These are phyloP conservation scores for Hyphantria cunea DNA, from an alignment of 1,140 invertebrate genomes.

Conservation along the genomic window DNA sequence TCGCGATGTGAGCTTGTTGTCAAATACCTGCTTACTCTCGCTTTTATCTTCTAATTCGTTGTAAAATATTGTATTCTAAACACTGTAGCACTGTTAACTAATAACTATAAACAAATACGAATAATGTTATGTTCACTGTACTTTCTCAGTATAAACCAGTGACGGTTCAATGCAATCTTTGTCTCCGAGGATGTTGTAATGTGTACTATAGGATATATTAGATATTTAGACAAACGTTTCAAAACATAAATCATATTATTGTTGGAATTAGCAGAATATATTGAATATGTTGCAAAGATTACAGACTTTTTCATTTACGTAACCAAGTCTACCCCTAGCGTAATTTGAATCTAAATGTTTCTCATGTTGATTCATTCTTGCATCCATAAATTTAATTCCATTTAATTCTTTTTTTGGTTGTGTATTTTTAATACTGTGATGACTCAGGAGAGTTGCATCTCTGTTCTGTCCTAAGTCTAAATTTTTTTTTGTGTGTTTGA, in stretches of 20 bases:
- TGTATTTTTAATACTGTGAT: slow-evolving; percentile 73
- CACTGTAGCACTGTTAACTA: slow-evolving; percentile 72
- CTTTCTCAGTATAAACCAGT: slow-evolving; percentile 61
- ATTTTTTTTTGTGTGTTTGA: slow-evolving; percentile 36
- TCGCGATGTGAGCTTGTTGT: slow-evolving; percentile 22
- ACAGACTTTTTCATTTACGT: slow-evolving; percentile 72
- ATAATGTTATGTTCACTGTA: slow-evolving; percentile 72
- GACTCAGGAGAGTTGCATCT: slow-evolving; percentile 73
- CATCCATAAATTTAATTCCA: slow-evolving; percentile 57
- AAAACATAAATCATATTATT: slow-evolving; percentile 53
- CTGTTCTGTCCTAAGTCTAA: slow-evolving; percentile 35
- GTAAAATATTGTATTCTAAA: slow-evolving; percentile 68
- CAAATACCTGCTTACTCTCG: slow-evolving; percentile 64
- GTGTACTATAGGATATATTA: slow-evolving; percentile 48
- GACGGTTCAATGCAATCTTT: slow-evolving; percentile 81
- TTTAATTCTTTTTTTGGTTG: slow-evolving; percentile 52
- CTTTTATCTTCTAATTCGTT: slow-evolving; percentile 62
- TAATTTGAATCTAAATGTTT: slow-evolving; percentile 51
- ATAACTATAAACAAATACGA: slow-evolving; percentile 63
- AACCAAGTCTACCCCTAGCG: slow-evolving; percentile 52
- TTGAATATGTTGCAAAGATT: slow-evolving; percentile 75
- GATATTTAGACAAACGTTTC: slow-evolving; percentile 51
- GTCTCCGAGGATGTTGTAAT: slow-evolving; percentile 65
- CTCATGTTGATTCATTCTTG: slow-evolving; percentile 55
- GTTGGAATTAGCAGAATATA: slow-evolving; percentile 77